Base-by-base conservation (phyloP, 2,888 invertebrate genomes). In the Ptilodon capucinus region DNA sequence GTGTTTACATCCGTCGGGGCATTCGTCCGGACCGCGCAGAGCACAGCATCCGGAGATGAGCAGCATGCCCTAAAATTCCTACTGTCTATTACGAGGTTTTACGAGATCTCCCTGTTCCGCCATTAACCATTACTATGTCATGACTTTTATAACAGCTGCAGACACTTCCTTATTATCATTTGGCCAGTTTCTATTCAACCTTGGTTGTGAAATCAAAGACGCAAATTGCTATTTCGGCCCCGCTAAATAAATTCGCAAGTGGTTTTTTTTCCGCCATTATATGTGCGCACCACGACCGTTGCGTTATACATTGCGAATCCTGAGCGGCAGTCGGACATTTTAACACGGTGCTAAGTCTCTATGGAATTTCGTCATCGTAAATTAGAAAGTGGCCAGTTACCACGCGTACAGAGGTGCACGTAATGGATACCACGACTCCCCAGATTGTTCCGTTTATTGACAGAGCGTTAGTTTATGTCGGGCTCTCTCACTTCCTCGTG, bases 1-100 rank as follows among this genome's bases (percentile, higher is more conserved):
- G 80, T 85, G 85, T 84, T 86, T 83, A 83, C 81, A 82, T 88
- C 86, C 86, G 84, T 65, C 73, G 71, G 60, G 63, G 65, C 60
- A 57, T 50, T 54, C 64, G 66, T 61, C 57, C 71, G 58, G 65
- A 65, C 69, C 63, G 65, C 66, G 62, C 50, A 56, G 62, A 54
- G 62, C 59, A 57, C 60, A 48, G 53, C 71, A 72, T 73, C 79
- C 79, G 73, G 71, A 56, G 67, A 58, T 60, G 51, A 61, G 47
- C 42, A 39, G 45, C 60, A 58, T 54, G 56, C 55, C 66, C 59
- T 38, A 49, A 52, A 68, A 64, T 65, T 63, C 51, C 49, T 59
- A 25, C 40, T 25, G 32, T 38, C 7, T 23, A 25, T 40, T 40
- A n/a, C n/a, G 19, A 9, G 13, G 23, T 40, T 40, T 40, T 40